Evolutionary conservation across 2,888 invertebrate genomes (phyloP).

Genomic region (Linnaemya vulpina): DNA sequence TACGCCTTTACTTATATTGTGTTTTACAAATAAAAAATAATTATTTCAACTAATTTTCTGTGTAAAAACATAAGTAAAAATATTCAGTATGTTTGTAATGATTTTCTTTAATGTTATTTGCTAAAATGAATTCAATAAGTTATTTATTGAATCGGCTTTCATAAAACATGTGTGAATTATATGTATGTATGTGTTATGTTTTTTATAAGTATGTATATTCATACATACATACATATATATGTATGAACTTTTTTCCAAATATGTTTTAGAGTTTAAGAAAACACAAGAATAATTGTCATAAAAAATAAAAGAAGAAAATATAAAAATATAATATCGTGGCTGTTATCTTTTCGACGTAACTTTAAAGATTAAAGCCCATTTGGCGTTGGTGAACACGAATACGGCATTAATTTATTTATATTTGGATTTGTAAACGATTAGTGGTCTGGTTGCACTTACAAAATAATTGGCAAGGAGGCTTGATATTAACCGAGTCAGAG

Average conservation of each 20-base stretch:
- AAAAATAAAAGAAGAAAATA: constrained; percentile 62
- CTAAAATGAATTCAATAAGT: constrained; percentile 38
- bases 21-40: constrained; percentile 11
- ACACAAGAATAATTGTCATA: constrained; percentile 59
- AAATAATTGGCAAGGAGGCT: no score
- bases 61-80: neutral
- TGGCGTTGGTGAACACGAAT: no score
- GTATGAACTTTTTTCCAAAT: constrained; percentile 59
- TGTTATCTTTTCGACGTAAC: no score
- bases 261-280: constrained; percentile 65
- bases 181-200: constrained; percentile 52
- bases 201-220: constrained; percentile 25
- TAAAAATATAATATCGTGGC: constrained; percentile 17
- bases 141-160: constrained; percentile 13
- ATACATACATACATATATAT: constrained; percentile 20
- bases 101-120: constrained; percentile 45
- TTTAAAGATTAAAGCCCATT: no score
- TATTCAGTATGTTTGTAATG: neutral
- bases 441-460: no score
- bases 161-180: constrained; percentile 34
- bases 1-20: constrained; percentile 12
- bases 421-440: no score
- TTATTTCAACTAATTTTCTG: neutral
- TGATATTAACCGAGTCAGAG: no score
- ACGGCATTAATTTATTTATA: no score